Evolutionary conservation across 2,797 vertebrate species (phyloP), one percentile per base, ranked within the genome.

Genomic region (Atherinosoma microstoma): DNA sequence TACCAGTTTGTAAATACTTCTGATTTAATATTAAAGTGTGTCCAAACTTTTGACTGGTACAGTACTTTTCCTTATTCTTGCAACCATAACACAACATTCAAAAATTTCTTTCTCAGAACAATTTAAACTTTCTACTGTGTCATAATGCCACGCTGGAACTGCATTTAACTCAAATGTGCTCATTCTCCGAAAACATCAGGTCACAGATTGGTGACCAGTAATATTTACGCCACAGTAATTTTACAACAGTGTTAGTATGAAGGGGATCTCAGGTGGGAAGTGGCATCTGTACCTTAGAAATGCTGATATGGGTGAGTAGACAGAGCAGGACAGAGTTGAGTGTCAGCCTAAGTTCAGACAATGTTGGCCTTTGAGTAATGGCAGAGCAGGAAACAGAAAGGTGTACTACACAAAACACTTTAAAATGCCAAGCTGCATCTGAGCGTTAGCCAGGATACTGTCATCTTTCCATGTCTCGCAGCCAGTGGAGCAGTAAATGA

Each of bases 401-500:
- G 0, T 11, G 15, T 58, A 45, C 34, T 64, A 45, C 40, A 58
- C 16, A 60, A 65, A 58, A 61, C 30, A 36, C 57, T 38, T 76
- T 54, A 65, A 59, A 70, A 36, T 45, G 63, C 38, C 20, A 54
- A 32, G 29, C n/a, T 20, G 53, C 38, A 27, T 66, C 51, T 71
- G 27, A 61, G 57, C 30, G 2, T 30, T 1, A 6, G 49, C 38
- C 15, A 15, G 13, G 15, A 36, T 56, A 65, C 38, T 24, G 27
- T 45, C 56, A 32, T 71, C 42, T 27, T 49, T n/a, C 40, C 13
- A 38, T 62, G 30, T 67, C 58, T 76, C 30, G 10, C 2, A 70
- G 24, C 20, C 11, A 58, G 53, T 36, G 34, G 30, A 47, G 45
- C 70, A 64, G 18, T 45, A 64, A 53, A 69, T 56, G 40, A 59